These are phyloP conservation scores for Calonectris borealis DNA, from an alignment of 2,113 vertebrate species.

Conservation along the genomic window DNA sequence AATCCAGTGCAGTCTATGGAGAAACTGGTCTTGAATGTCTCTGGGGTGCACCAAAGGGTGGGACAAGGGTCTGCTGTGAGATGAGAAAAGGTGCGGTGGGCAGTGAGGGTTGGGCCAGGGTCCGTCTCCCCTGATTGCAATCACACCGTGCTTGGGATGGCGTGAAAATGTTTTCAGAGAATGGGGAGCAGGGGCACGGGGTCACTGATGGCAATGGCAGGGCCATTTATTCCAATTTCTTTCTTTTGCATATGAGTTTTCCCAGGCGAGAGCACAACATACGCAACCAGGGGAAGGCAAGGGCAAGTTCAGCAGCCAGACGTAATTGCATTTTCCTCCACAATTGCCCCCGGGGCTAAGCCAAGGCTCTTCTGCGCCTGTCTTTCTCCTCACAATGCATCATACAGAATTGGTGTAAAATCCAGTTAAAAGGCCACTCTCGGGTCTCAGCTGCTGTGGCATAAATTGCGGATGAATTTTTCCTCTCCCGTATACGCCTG, in stretches of 20 bases:
- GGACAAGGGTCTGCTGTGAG: not conserved
- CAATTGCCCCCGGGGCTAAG: slow-evolving; percentile 46
- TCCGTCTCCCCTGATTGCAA: not conserved
- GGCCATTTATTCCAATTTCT: slow-evolving; percentile 51
- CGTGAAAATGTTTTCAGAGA: not conserved
- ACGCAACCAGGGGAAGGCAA: slow-evolving; percentile 45
- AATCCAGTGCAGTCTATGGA: not conserved
- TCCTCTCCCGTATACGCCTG: not conserved
- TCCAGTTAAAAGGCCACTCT: slow-evolving; percentile 57
- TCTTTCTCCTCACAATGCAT: slow-evolving; percentile 39
- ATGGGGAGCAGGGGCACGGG: not conserved
- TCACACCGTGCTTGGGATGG: not conserved
- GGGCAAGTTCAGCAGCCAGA: slow-evolving; percentile 65
- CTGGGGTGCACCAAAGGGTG: not conserved
- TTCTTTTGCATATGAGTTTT: slow-evolving; percentile 5
- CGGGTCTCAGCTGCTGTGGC: slow-evolving; percentile 31
- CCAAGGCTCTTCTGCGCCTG: slow-evolving; percentile 17
- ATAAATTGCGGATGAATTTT: slow-evolving; percentile 41
- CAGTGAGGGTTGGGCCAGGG: not conserved
- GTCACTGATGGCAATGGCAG: slow-evolving; percentile 34
- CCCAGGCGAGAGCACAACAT: slow-evolving; percentile 48
- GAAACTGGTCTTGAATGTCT: not conserved
- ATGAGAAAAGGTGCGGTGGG: not conserved
- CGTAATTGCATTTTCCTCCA: slow-evolving; percentile 78
- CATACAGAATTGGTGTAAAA: slow-evolving; percentile 64